phyloP scores from a whole-genome alignment of 23 tunicate genomes.

The Trididemnum nubilum region DNA sequence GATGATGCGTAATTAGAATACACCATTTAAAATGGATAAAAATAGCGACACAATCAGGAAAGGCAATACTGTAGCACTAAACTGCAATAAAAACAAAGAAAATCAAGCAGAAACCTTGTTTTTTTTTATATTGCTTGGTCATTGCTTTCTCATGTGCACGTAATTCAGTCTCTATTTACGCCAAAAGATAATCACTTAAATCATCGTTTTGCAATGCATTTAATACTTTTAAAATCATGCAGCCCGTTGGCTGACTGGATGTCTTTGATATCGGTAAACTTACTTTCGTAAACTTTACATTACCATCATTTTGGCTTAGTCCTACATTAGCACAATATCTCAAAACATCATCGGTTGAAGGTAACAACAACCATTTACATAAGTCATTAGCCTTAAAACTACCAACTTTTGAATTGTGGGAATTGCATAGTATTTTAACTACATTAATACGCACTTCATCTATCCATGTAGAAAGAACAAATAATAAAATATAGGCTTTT shows the following conservation, averaged over 20 bases:
- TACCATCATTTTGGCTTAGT: neutral
- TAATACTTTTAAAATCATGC: neutral
- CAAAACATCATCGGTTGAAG: neutral
- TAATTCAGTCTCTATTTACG: too few species aligned
- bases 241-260: neutral
- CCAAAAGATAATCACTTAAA: too few species aligned
- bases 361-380: conserved; percentile 55
- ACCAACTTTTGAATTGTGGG: conserved; percentile 63
- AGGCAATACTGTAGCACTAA: too few species aligned
- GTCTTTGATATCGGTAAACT: neutral
- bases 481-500: neutral
- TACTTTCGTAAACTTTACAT: neutral
- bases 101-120: too few species aligned
- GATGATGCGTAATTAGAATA: too few species aligned
- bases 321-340: conserved; percentile 1
- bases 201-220: neutral
- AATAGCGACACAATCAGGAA: too few species aligned
- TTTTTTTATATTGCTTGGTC: too few species aligned
- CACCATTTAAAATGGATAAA: too few species aligned
- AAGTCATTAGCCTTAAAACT: conserved; percentile 38
- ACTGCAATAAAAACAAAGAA: too few species aligned
- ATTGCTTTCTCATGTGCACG: too few species aligned
- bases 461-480: conserved; percentile 6
- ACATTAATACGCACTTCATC: conserved; percentile 10
- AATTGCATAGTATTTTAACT: conserved; percentile 49